Percentiles rank a stretch among this genome's conserved stretches.
phyloP scores from a whole-genome alignment of 2,888 invertebrate species.

The Cepaea hortensis region DNA sequence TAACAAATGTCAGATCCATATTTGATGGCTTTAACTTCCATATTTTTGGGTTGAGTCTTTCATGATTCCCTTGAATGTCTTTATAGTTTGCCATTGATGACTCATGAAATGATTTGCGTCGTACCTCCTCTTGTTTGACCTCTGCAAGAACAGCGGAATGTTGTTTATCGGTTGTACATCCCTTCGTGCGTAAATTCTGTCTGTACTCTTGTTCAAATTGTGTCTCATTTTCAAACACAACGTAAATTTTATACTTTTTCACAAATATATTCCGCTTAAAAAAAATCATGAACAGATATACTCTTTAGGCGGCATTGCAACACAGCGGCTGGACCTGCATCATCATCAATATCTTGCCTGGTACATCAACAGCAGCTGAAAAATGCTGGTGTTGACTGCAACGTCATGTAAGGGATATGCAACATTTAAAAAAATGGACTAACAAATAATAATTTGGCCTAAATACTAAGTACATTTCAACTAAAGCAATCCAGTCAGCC shows the following conservation, averaged over 20 bases:
- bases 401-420: too few species aligned
- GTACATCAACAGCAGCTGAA: too few species aligned
- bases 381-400: too few species aligned
- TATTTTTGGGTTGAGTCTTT: constrained; percentile 20
- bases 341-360: background rate
- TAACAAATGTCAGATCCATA: constrained; percentile 36
- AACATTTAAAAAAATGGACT: too few species aligned
- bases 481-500: too few species aligned
- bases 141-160: constrained; percentile 54
- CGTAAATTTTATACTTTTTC: constrained; percentile 60
- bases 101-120: constrained; percentile 30
- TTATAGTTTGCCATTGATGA: constrained; percentile 17
- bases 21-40: constrained; percentile 17
- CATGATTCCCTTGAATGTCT: constrained; percentile 22
- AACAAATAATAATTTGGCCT: too few species aligned
- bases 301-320: constrained; percentile 1
- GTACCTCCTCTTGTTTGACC: constrained; percentile 23
- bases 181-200: constrained; percentile 55
- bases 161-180: constrained; percentile 56
- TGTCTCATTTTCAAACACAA: constrained; percentile 56
- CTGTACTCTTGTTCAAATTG: constrained; percentile 60
- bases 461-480: too few species aligned
- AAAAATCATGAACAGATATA: constrained; percentile 67
- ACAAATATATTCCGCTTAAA: constrained; percentile 63
- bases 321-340: background rate